phyloP scores from a whole-genome alignment of 35 echinoderm and acorn worm genomes.

The Patiria miniata region DNA sequence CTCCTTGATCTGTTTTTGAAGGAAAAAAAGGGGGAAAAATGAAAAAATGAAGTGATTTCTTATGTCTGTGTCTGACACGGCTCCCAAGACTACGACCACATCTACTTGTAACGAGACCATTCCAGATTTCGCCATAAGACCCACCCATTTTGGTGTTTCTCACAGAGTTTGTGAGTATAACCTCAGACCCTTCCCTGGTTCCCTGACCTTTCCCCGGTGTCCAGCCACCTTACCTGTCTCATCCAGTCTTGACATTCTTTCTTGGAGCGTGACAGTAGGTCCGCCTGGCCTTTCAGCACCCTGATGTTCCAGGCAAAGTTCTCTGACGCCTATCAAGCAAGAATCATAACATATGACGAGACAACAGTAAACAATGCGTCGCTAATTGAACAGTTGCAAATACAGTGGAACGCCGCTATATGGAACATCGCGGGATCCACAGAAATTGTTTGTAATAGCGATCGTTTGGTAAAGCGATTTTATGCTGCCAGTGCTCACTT shows the following conservation, averaged over 20 bases:
- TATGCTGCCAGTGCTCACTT: too few species aligned
- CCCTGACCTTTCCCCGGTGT: background rate
- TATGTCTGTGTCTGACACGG: too few species aligned
- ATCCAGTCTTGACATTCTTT: constrained; percentile 98
- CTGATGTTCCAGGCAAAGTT: constrained; percentile 99
- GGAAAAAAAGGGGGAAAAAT: background rate
- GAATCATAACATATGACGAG: background rate
- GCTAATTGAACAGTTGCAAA: too few species aligned
- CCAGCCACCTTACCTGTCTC: constrained; percentile 75
- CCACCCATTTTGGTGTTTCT: too few species aligned
- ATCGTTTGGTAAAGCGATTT: too few species aligned
- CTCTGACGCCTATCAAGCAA: constrained; percentile 65
- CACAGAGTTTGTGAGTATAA: too few species aligned
- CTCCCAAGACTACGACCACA: background rate
- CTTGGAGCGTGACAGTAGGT: constrained; percentile 71
- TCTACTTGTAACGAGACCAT: background rate
- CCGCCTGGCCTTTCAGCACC: constrained; percentile 94
- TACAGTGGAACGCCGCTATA: too few species aligned
- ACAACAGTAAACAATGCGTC: background rate
- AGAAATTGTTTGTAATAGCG: too few species aligned
- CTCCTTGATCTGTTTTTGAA: constrained; percentile 20
- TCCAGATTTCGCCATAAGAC: too few species aligned
- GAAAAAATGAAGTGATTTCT: background rate
- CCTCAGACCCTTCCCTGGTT: background rate
- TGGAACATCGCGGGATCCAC: too few species aligned